A percentile compares a stretch with the other conserved stretches of the same genome.
These are phyloP conservation scores for Lophochroa leadbeateri DNA, from an alignment of 2,113 vertebrate species.

Conservation along the genomic window DNA sequence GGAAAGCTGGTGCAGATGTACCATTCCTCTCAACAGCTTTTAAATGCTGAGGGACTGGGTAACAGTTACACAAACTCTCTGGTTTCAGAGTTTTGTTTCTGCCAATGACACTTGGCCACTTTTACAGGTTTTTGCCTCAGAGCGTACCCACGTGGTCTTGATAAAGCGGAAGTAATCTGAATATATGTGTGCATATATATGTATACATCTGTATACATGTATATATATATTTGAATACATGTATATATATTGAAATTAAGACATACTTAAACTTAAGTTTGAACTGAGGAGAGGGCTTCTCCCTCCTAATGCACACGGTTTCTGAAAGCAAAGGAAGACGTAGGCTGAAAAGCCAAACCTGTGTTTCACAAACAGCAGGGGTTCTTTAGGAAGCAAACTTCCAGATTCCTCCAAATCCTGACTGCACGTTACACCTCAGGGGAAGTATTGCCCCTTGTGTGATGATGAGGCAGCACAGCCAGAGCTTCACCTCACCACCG, in stretches of 20 bases:
- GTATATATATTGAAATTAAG: background rate
- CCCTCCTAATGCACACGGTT: background rate
- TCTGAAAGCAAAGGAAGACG: background rate
- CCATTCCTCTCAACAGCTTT: background rate
- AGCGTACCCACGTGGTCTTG: background rate
- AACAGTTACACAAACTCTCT: background rate
- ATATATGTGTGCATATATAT: background rate
- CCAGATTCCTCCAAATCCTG: background rate
- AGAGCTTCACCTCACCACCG: background rate
- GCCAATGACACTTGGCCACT: background rate
- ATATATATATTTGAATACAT: background rate
- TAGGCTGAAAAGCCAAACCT: background rate
- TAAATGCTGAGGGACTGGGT: background rate
- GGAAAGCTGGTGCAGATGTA: background rate
- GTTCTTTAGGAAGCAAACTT: background rate
- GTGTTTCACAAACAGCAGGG: background rate
- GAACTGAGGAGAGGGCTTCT: background rate
- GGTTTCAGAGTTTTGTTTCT: background rate
- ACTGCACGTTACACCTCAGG: rapidly evolving
- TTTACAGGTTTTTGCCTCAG: background rate
- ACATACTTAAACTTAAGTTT: background rate
- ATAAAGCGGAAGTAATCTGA: background rate
- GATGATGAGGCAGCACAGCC: background rate
- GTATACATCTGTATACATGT: background rate
- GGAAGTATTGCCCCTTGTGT: background rate